Percentiles rank a stretch among this genome's conserved stretches.
Conservation (phyloP, 92 coral and sea anemone genomes). For the Epizoanthus illoricatus region DNA sequence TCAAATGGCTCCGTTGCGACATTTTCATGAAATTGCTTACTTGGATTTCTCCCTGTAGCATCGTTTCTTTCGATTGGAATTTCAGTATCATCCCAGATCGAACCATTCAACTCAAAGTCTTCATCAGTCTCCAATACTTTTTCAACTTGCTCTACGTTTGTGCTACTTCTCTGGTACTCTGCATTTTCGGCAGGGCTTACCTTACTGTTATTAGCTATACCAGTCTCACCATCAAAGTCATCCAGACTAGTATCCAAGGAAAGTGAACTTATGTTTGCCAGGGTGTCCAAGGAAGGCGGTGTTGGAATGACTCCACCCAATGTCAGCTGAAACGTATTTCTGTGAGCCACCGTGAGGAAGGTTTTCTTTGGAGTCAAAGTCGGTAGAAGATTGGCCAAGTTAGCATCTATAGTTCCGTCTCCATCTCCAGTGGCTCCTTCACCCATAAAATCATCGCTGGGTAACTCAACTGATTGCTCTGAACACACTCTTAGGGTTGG, state of each 20-base stretch:
- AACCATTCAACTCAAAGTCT: neutral
- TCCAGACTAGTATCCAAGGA: conserved; percentile 26
- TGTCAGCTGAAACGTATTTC: neutral
- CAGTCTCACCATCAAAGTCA: neutral
- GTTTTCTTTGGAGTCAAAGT: conserved; percentile 3
- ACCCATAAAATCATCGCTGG: neutral
- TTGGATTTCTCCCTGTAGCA: neutral
- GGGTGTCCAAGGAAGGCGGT: conserved; percentile 75
- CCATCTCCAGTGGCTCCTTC: neutral
- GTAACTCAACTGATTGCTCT: neutral
- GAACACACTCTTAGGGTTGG: neutral
- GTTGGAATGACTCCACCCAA: conserved; percentile 49
- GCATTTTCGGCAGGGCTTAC: neutral
- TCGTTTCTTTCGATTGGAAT: neutral
- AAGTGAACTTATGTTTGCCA: conserved; percentile 55
- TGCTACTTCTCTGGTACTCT: neutral
- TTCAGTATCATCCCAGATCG: conserved; percentile 5
- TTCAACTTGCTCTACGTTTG: neutral
- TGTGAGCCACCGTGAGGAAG: conserved; percentile 6
- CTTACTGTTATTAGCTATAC: neutral
- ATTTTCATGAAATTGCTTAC: neutral
- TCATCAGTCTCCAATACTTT: neutral
- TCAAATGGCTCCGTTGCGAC: neutral
- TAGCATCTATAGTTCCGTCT: neutral
- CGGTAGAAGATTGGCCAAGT: conserved; percentile 46